A percentile compares a stretch with the other conserved stretches of the same genome.
phyloP scores from a whole-genome alignment of 2,113 vertebrate genomes.

The Gavia stellata region DNA sequence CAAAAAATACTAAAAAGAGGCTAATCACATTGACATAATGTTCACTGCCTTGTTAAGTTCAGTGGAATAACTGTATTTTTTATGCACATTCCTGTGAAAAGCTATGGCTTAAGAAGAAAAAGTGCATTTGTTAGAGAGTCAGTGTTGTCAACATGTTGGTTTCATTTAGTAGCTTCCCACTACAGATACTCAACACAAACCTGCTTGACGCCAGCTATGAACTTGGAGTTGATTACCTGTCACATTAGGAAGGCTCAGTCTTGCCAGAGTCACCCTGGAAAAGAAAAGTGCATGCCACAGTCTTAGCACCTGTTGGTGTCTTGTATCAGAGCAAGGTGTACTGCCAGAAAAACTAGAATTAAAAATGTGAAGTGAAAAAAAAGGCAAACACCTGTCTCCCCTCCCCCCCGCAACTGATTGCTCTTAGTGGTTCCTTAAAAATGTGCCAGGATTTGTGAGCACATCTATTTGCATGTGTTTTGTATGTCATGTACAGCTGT shows the following conservation, averaged over 20 bases:
- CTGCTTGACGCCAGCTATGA: background rate
- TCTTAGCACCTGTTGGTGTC: background rate
- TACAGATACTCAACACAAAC: background rate
- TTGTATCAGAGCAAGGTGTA: background rate
- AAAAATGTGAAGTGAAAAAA: background rate
- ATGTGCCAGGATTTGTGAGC: background rate
- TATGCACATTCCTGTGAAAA: background rate
- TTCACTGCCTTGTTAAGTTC: background rate
- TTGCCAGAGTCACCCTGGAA: background rate
- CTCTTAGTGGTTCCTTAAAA: background rate
- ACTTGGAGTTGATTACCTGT: background rate
- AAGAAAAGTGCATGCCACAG: background rate
- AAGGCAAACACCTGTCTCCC: background rate
- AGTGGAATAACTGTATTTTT: background rate
- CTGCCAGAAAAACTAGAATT: background rate
- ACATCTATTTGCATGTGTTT: background rate
- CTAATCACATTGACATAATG: background rate
- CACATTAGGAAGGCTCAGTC: background rate
- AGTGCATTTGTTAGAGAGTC: background rate
- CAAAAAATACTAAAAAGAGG: background rate
- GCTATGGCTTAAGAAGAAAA: background rate
- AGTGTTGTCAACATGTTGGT: background rate
- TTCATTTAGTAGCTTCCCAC: background rate
- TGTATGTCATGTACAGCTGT: background rate
- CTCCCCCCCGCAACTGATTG: accelerated